Conservation (phyloP, 2,888 invertebrate genomes). For the Ligdia adustata region DNA sequence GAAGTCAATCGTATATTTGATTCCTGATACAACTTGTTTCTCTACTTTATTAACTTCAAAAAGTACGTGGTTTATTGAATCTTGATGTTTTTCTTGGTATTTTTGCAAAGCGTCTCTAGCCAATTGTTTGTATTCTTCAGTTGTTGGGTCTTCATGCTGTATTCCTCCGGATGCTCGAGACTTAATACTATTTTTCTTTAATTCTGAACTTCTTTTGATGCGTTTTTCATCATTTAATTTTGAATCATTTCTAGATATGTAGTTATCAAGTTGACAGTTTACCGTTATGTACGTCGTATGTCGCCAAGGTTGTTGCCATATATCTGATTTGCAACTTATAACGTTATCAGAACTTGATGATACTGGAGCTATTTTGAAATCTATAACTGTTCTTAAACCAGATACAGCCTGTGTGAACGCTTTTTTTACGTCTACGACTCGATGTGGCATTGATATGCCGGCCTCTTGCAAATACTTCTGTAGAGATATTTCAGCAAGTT, state of each 20-base stretch:
- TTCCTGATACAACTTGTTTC: conserved; percentile 52
- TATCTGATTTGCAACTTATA: conserved; percentile 36
- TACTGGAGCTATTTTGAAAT: conserved; percentile 34
- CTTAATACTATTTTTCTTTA: too few species aligned
- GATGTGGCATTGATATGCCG: conserved; percentile 18
- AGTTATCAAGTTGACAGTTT: conserved; percentile 27
- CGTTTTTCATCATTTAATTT: conserved; percentile 6
- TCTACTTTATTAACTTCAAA: conserved; percentile 49
- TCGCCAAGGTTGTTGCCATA: conserved; percentile 41
- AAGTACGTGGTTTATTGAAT: conserved; percentile 40
- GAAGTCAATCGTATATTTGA: conserved; percentile 52
- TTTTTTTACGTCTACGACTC: conserved; percentile 27
- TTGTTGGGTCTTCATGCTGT: conserved; percentile 38
- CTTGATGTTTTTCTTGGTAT: conserved; percentile 40
- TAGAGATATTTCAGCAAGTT: conserved; percentile 41
- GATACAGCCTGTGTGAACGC: conserved; percentile 44
- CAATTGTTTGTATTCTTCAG: conserved; percentile 43
- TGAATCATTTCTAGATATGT: conserved; percentile 24
- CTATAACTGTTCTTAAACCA: conserved; percentile 38
- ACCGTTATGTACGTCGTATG: conserved; percentile 35
- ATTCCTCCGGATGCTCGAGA: conserved; percentile 13
- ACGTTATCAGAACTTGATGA: conserved; percentile 14
- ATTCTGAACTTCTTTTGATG: conserved; percentile 1
- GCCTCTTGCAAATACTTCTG: conserved; percentile 29
- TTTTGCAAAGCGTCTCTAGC: conserved; percentile 51